phyloP scores from a whole-genome alignment of 1,140 invertebrate genomes.

The Neodiprion lecontei region DNA sequence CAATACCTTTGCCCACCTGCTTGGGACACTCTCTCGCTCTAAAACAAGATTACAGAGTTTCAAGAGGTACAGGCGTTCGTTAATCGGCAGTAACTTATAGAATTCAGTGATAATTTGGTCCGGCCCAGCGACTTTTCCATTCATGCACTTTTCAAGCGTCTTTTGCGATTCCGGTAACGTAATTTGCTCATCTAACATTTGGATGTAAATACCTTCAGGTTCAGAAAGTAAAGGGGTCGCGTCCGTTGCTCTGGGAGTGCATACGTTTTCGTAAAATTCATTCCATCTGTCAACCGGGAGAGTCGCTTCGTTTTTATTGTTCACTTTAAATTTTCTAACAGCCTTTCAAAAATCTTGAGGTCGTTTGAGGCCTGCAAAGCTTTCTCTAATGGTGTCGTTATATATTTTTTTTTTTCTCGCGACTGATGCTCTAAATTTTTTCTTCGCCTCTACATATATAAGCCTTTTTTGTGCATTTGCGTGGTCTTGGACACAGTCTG shows the following conservation, averaged over 20 bases:
- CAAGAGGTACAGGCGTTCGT: constrained; percentile 17
- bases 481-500: constrained; percentile 13
- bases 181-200: constrained; percentile 18
- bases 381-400: not conserved
- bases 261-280: constrained; percentile 4
- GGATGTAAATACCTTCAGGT: not conserved
- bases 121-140: constrained; percentile 15
- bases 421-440: not conserved
- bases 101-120: constrained; percentile 22
- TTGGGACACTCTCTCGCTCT: constrained; percentile 16
- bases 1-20: constrained; percentile 14
- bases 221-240: not conserved
- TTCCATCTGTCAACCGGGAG: constrained; percentile 3
- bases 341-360: constrained; percentile 4
- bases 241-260: not conserved
- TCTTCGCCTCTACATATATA: not conserved
- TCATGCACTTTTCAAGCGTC: constrained; percentile 15
- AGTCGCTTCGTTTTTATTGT: too few species aligned
- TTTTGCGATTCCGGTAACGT: constrained; percentile 18
- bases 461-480: constrained; percentile 11
- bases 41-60: constrained; percentile 20
- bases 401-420: too few species aligned
- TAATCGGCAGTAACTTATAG: constrained; percentile 16
- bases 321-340: constrained; percentile 10
- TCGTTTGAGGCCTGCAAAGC: constrained; percentile 6